A percentile compares a stretch with the other conserved stretches of the same genome.
phyloP scores from a whole-genome alignment of 2,888 invertebrate species.

The Yponomeuta plumbellus region DNA sequence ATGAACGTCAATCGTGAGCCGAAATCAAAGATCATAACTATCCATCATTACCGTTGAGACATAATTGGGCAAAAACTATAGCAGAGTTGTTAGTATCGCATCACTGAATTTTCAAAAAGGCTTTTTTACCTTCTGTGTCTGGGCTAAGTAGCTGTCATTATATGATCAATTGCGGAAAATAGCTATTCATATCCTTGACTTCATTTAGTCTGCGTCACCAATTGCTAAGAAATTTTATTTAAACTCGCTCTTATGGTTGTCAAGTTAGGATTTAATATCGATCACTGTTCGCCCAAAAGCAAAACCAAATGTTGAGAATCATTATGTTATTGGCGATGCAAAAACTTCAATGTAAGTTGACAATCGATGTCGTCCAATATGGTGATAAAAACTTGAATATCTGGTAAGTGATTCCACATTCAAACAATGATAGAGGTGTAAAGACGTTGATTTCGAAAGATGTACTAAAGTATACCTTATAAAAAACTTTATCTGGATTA shows the following conservation, averaged over 20 bases:
- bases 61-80: neutral
- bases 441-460: slow-evolving; percentile 2
- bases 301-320: neutral
- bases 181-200: neutral
- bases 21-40: slow-evolving; percentile 3
- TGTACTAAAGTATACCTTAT: neutral
- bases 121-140: neutral
- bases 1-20: neutral
- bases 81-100: neutral
- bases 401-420: neutral
- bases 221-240: neutral
- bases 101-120: neutral
- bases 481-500: slow-evolving; percentile 16
- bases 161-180: neutral
- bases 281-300: neutral
- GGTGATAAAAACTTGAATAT: too few species aligned
- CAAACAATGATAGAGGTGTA: neutral
- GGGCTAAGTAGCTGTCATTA: neutral
- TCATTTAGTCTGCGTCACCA: neutral
- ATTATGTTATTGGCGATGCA: too few species aligned
- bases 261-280: neutral
- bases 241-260: neutral
- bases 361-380: too few species aligned
- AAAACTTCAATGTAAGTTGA: too few species aligned
- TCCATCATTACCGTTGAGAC: neutral